Percentiles rank a stretch among this genome's conserved stretches.
Conservation (phyloP, 1,140 invertebrate genomes). For the Eupeodes corollae region DNA sequence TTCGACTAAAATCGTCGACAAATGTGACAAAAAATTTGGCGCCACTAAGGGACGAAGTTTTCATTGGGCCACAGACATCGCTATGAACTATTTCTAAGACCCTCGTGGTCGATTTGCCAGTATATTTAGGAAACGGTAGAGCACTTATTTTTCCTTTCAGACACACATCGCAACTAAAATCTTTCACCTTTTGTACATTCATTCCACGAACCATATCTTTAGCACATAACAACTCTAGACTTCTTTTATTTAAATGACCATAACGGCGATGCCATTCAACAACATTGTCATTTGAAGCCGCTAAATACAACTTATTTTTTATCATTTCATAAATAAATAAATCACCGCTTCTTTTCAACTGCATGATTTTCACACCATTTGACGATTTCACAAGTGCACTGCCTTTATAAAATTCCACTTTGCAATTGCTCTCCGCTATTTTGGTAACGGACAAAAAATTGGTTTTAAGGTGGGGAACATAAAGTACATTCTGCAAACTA, state of each 20-base stretch:
- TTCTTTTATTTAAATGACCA: constrained; percentile 7
- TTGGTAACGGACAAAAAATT: constrained; percentile 6
- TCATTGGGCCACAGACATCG: constrained; percentile 36
- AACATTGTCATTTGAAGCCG: not conserved
- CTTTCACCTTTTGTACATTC: not conserved
- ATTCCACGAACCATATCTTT: constrained; percentile 5
- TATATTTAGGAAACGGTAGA: constrained; percentile 1
- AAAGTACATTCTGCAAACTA: constrained; percentile 1
- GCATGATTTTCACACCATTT: not conserved
- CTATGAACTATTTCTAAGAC: constrained; percentile 30
- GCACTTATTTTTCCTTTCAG: constrained; percentile 1
- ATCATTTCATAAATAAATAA: not conserved
- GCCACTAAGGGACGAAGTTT: constrained; percentile 12
- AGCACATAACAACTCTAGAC: not conserved
- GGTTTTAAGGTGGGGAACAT: not conserved
- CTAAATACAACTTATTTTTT: not conserved
- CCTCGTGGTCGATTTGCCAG: constrained; percentile 10
- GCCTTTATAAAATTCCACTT: not conserved
- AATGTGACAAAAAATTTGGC: constrained; percentile 22
- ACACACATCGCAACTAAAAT: not conserved
- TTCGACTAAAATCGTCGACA: constrained; percentile 25
- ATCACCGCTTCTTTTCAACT: not conserved
- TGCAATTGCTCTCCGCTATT: not conserved
- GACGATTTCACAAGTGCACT: not conserved
- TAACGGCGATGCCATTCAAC: not conserved